Evolutionary conservation across 2,113 vertebrate species (phyloP), one percentile per base, ranked within the genome.

Genomic region (Trematomus loennbergii): DNA sequence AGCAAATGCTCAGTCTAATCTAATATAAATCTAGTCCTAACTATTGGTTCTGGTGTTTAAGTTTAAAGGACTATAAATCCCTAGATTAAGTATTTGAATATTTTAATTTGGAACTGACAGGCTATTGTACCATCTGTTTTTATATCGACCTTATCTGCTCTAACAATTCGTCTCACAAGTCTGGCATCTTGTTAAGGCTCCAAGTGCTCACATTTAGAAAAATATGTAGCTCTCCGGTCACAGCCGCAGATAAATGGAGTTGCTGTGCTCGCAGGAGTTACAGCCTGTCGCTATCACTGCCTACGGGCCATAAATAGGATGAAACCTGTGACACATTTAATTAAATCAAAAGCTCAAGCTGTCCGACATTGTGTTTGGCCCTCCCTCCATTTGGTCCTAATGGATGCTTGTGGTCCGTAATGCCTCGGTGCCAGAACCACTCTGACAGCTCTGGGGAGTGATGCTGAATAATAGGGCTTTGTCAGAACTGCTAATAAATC

Each of bases 291-390:
- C 68, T 66, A 17, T 76, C 81, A 54, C 67, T 83, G 25, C 62
- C 72, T 49, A 76, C 49, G 43, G 75, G 71, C 78, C 81, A 74
- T 91, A 91, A 91, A 93, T 85, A 87, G 78, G 70, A 72, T 72
- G 50, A 80, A 86, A 86, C 76, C 75, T 77, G 84, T 81, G 83
- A 91, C 88, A 91, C 71, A 59, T 92, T 90, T 90, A 92, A 93
- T 93, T 91, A 87, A 91, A 94, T 84, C 69, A 75, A 75, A 86
- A 74, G 75, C 83, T 66, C 60, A 71, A 85, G 84, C 86, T 90
- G 89, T 87, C 84, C 82, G 84, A 69, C 43, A 16, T 65, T 87
- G 67, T 54, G 43, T 82, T 84, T 81, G 78, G 52, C 85, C 73
- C 64, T 17, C 59, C 57, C 79, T 18, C 74, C 52, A 60, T 69